Conservation (phyloP, 1,140 invertebrate species). For the Hylaeus anthracinus region DNA sequence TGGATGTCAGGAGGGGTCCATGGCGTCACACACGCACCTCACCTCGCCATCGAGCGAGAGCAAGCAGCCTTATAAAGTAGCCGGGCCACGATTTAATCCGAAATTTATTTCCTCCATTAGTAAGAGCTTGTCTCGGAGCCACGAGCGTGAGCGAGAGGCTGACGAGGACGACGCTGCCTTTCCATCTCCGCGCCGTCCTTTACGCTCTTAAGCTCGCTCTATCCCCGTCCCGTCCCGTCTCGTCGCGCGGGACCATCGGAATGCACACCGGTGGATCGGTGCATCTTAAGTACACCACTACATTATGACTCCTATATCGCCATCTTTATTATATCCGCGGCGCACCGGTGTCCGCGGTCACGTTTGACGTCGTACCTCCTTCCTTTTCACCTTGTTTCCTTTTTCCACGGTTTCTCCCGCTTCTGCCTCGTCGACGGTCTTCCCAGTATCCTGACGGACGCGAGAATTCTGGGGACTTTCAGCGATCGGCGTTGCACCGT, state of each 20-base stretch:
- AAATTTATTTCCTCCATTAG: conserved; percentile 82
- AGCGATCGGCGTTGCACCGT: no score
- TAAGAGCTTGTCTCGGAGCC: conserved; percentile 79
- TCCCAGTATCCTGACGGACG: neutral
- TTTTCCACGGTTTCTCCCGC: conserved; percentile 5
- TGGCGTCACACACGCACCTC: conserved; percentile 69
- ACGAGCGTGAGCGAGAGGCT: conserved; percentile 78
- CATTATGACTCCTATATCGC: conserved; percentile 80
- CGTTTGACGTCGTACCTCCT: conserved; percentile 67
- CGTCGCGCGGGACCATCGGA: conserved; percentile 70
- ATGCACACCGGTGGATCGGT: conserved; percentile 71
- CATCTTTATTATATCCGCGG: conserved; percentile 79
- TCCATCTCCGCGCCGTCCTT: conserved; percentile 42
- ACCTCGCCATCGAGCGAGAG: conserved; percentile 56
- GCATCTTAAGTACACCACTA: conserved; percentile 74
- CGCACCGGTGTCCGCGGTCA: conserved; percentile 60
- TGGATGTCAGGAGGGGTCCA: conserved; percentile 65
- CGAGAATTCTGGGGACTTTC: neutral
- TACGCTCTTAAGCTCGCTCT: neutral
- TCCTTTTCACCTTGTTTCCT: conserved; percentile 37
- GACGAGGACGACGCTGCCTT: conserved; percentile 72
- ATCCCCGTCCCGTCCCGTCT: conserved; percentile 32
- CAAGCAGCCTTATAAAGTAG: conserved; percentile 79
- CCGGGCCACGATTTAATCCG: conserved; percentile 81
- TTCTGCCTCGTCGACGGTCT: conserved; percentile 23